Evolutionary conservation across 2,888 invertebrate species (phyloP), one percentile per base, ranked within the genome.

Genomic region (Axea sp.): DNA sequence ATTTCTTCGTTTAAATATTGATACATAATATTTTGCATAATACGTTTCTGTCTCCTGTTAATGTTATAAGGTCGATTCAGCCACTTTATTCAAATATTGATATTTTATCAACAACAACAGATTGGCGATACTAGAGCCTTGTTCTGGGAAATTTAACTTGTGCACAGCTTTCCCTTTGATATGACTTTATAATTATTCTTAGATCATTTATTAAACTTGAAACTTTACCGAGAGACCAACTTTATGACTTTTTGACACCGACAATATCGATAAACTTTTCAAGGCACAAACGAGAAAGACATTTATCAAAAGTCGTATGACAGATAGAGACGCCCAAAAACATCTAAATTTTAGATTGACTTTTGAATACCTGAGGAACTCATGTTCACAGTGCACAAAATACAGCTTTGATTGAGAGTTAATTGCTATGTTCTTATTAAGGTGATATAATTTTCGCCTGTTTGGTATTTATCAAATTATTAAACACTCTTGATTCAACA

Each of bases 151-250:
- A 60, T 59, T 28, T 31, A 9, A 7, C 49, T 2, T 9, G 26
- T 8, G 59, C 45, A 28, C 49, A 14, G 17, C 51, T 68, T 73
- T 65, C 51, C 51, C 53, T 37, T 53, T 55, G 55, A 80, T 81
- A 76, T 78, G 78, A 80, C 81, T 80, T 78, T 80, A 78, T 79
- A 81, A 81, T 81, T 75, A 73, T 41, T 76, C 68, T 73, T 15
- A 19, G 73, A 75, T 77, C 77, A 80, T 79, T 80, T 78, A 67
- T 57, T 47, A 57, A 57, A 57, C 31, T 19, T 33, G 8, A 26
- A 67, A 55, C 43, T 57, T 37, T 30, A 24, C 65, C n/a, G n/a
- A n/a, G n/a, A n/a, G n/a, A n/a, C n/a, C n/a, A n/a, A n/a, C n/a
- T n/a, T n/a, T n/a, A n/a, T n/a, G 30, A 33, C 53, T 47, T 57